Percentiles rank a stretch among this genome's conserved stretches.
phyloP scores from a whole-genome alignment of 2,888 invertebrate genomes.

The Orchesellides sinensis region DNA sequence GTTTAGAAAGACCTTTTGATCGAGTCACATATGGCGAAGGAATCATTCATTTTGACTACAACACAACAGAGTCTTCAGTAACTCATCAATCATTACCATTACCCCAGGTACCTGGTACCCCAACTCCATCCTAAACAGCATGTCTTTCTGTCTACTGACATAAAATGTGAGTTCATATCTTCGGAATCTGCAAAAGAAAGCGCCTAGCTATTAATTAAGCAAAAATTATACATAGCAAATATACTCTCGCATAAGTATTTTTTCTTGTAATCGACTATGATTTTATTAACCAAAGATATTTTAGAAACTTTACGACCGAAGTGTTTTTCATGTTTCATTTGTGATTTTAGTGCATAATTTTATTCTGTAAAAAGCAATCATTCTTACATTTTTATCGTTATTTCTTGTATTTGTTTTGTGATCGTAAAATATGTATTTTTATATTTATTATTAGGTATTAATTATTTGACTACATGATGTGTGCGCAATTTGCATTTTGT shows the following conservation, averaged over 20 bases:
- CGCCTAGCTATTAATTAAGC: not conserved
- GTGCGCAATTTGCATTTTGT: not conserved
- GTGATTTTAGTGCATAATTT: not conserved
- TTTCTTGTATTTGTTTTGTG: conserved; percentile 1
- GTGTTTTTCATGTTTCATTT: not conserved
- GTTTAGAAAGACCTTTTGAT: conserved; percentile 90
- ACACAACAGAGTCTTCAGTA: conserved; percentile 81
- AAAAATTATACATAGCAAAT: not conserved
- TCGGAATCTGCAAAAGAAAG: not conserved
- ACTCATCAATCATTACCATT: conserved; percentile 63
- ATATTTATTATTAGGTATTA: too few species aligned
- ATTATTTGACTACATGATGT: too few species aligned
- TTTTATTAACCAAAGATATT: conserved; percentile 34
- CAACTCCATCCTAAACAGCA: conserved; percentile 66
- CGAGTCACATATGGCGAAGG: conserved; percentile 81
- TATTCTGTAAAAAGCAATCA: not conserved
- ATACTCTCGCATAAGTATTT: not conserved
- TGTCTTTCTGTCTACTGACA: not conserved
- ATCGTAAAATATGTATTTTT: conserved; percentile 6
- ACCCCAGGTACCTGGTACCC: conserved; percentile 70
- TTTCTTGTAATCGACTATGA: not conserved
- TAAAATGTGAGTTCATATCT: not conserved
- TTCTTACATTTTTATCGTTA: not conserved
- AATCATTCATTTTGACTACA: conserved; percentile 83
- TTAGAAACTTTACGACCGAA: not conserved